Conservation (phyloP, 1,140 invertebrate species). For the Tigriopus japonicus region DNA sequence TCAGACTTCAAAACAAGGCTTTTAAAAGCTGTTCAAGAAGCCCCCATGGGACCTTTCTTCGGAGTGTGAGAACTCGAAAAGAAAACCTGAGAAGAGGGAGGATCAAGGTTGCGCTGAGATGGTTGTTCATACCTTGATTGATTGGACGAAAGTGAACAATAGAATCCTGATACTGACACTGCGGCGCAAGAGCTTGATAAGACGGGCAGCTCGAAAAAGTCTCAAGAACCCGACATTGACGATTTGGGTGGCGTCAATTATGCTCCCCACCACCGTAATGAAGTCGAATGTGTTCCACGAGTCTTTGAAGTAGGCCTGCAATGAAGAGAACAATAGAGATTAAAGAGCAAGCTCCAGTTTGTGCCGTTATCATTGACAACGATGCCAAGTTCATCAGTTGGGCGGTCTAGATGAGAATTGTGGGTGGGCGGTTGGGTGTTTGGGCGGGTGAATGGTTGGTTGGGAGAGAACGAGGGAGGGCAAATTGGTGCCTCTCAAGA, state of each 20-base stretch:
- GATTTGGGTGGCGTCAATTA: conserved; percentile 90
- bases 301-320: conserved; percentile 98
- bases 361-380: no score
- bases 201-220: conserved; percentile 89
- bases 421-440: no score
- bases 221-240: conserved; percentile 95
- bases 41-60: no score
- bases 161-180: conserved; percentile 98
- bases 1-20: no score
- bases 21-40: no score
- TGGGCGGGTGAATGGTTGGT: no score
- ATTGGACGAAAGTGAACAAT: conserved; percentile 99
- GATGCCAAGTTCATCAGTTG: no score
- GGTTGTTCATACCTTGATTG: conserved; percentile 58
- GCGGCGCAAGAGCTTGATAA: conserved; percentile 94
- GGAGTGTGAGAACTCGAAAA: no score
- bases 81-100: no score
- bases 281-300: conserved; percentile 99
- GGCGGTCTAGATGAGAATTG: no score
- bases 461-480: no score
- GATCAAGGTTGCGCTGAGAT: background rate
- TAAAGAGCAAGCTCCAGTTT: conserved; percentile 8
- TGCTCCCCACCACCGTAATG: conserved; percentile 95
- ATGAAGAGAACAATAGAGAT: conserved; percentile 23
- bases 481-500: no score